A percentile compares a stretch with the other conserved stretches of the same genome.
phyloP scores from a whole-genome alignment of 1,140 invertebrate species.

The Drosophila obscura region DNA sequence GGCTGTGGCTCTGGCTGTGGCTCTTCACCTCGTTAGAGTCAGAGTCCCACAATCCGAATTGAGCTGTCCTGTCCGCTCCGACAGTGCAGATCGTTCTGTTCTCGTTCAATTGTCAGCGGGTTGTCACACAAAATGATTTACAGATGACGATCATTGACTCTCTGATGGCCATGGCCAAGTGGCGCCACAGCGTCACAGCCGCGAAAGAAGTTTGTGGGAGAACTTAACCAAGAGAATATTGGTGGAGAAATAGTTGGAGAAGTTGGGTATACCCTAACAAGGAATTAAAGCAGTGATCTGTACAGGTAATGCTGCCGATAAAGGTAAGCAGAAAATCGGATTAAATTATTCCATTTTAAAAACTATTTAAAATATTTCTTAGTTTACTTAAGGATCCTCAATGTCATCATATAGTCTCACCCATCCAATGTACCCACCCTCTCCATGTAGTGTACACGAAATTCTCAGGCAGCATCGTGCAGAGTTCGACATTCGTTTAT shows the following conservation, averaged over 20 bases:
- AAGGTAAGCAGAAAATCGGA: too few species aligned
- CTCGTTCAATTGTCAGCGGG: slow-evolving; percentile 73
- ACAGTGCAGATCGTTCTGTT: slow-evolving; percentile 18
- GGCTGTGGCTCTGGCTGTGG: too few species aligned
- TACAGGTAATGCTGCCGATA: too few species aligned
- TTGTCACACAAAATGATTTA: slow-evolving; percentile 79
- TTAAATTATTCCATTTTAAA: too few species aligned
- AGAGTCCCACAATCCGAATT: slow-evolving; percentile 37
- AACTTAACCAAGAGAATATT: background rate
- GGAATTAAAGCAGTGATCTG: too few species aligned
- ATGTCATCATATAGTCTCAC: background rate
- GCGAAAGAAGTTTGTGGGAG: slow-evolving; percentile 11
- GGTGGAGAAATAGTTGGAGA: background rate
- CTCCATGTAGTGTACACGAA: slow-evolving; percentile 2
- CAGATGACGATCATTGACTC: slow-evolving; percentile 36
- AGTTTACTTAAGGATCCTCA: background rate
- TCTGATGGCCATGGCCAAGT: slow-evolving; percentile 24
- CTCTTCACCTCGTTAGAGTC: slow-evolving; percentile 41
- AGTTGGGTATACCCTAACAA: background rate
- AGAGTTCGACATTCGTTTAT: slow-evolving; percentile 45
- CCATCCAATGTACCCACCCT: too few species aligned
- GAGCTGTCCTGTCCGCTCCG: slow-evolving; percentile 42
- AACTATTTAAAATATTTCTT: too few species aligned
- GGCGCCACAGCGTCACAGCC: slow-evolving; percentile 45
- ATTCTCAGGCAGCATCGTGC: slow-evolving; percentile 18